phyloP scores from a whole-genome alignment of 2,797 vertebrate genomes.

The Lutra lutra region DNA sequence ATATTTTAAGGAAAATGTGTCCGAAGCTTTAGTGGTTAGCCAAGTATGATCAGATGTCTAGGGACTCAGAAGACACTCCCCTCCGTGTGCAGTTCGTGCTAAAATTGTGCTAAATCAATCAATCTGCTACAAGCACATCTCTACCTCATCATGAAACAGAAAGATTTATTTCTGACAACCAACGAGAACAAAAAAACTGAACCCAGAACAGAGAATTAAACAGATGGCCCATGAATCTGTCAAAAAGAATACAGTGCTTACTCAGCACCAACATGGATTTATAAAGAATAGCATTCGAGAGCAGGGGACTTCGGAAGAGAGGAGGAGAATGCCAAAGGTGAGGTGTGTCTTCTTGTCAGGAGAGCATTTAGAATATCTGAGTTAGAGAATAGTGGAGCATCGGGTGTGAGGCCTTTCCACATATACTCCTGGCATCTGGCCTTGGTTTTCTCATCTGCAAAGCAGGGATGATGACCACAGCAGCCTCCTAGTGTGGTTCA shows the following conservation, averaged over 20 bases:
- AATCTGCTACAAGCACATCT: slow-evolving; percentile 3
- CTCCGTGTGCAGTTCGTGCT: not conserved
- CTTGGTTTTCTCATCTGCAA: not conserved
- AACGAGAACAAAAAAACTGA: not conserved
- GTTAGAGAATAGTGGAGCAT: not conserved
- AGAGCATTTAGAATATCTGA: not conserved
- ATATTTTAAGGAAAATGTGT: slow-evolving; percentile 2
- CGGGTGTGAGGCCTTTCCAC: not conserved
- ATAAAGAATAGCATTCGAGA: not conserved
- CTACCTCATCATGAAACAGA: not conserved
- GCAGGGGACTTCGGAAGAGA: not conserved
- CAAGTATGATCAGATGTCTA: not conserved
- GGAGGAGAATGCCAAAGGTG: not conserved
- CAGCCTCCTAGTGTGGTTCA: not conserved
- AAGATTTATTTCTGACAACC: slow-evolving; percentile 34
- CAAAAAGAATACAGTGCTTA: not conserved
- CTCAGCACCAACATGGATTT: not conserved
- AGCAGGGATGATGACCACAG: not conserved
- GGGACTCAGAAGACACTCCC: not conserved
- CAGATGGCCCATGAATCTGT: not conserved
- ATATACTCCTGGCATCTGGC: not conserved
- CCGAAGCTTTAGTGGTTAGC: slow-evolving; percentile 12
- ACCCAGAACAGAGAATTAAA: not conserved
- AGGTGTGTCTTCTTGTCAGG: not conserved
- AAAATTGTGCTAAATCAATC: not conserved